Evolutionary conservation across 2,888 invertebrate genomes (phyloP), one percentile per base, ranked within the genome.

Genomic region (Linnaemya tessellans): DNA sequence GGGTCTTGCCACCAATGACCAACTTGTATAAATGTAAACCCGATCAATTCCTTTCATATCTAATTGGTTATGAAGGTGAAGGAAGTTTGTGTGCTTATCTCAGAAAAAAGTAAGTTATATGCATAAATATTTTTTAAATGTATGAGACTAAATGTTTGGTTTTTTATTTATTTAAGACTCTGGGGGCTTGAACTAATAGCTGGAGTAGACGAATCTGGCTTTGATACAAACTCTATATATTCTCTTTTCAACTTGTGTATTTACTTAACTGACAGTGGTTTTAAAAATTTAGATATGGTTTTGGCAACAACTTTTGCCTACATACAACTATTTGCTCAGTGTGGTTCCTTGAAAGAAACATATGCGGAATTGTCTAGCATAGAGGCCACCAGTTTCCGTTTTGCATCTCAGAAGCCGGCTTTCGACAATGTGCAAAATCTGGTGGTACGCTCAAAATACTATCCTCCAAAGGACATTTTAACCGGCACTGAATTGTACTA

Each of bases 11-110:
- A 35, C 85, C 90, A 4, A 88, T 92, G 70, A 86, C 88, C 5
- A 88, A 89, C 84, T 89, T 89, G 54, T 93, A 92, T 87, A 91
- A 89, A 86, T 90, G 89, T 77, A 93, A 93, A 67, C 93, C 94
- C 35, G 92, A 95, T 83, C 93, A 96, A 84, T 98, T 97, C 89
- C 92, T 98, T 5, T 95, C 96, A 0, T 95, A 95, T 92, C 91
- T 98, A n/a, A 92, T 98, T 5, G 97, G 97, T 0, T 96, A 98
- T 91, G 97, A 98, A 92, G 98, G 98, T 1, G 95, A 95, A 89
- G 97, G 97, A 78, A 97, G 97, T 87, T 92, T 97, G n/a, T 94
- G 96, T 2, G 95, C 96, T 0, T 96, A 95, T 90, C 93, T 97
- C 25, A 94, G 96, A 80, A 95, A 95, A 89, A 96, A 95, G 95